phyloP scores from a whole-genome alignment of 2,113 vertebrate species.

The Rhadina sibilatrix region DNA sequence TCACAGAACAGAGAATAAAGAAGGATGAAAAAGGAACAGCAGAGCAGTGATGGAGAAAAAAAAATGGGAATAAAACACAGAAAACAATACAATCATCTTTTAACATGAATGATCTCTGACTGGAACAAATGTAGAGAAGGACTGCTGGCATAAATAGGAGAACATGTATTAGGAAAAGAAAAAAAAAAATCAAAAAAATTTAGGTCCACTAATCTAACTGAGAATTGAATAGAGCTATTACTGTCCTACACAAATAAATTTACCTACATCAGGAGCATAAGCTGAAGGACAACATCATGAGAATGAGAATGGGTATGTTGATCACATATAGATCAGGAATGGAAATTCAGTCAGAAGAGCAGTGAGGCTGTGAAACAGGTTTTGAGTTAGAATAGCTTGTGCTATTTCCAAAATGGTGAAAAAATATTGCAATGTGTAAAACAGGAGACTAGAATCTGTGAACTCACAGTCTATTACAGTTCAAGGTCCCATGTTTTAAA shows the following conservation, averaged over 20 bases:
- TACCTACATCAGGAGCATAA: not conserved
- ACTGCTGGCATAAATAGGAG: not conserved
- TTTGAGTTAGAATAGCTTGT: not conserved
- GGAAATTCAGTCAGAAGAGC: not conserved
- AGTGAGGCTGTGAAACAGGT: not conserved
- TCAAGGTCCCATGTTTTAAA: not conserved
- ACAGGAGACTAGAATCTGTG: not conserved
- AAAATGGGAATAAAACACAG: not conserved
- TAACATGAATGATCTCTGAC: not conserved
- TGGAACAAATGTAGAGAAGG: not conserved
- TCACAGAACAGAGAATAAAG: not conserved
- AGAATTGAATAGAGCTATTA: not conserved
- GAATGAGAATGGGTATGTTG: not conserved
- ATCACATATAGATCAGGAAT: not conserved
- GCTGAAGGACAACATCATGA: not conserved
- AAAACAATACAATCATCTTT: not conserved
- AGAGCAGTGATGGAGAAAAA: not conserved
- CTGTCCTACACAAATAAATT: not conserved
- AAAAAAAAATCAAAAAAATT: not conserved
- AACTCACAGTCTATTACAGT: not conserved
- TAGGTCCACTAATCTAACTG: not conserved
- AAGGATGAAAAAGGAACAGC: not conserved
- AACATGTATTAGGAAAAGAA: not conserved
- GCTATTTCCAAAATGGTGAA: not conserved
- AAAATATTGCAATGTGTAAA: not conserved